Evolutionary conservation across 2,888 invertebrate species (phyloP), one percentile per base, ranked within the genome.

Genomic region (Dolichomitus sp.): DNA sequence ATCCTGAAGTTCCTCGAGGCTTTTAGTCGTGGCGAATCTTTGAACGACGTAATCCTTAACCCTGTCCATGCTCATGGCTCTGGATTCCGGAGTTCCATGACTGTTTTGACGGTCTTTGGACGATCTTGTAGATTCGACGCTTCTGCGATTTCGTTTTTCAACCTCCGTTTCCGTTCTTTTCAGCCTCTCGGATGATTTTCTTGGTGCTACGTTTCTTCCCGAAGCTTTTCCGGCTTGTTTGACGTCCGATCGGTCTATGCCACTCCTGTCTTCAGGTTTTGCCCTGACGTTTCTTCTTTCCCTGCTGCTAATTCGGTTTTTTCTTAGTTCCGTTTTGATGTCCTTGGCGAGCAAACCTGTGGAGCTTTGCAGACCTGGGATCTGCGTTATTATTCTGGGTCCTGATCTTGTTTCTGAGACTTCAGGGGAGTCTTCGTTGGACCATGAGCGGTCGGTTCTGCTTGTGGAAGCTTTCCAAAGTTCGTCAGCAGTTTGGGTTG

Each of bases 1-100:
- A 3, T 89, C 87, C 57, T 91, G 89, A 0, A 91, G 72, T 19
- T 92, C 92, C 27, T 92, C 90, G 19, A 91, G 75, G 33, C 89
- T 91, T 40, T 81, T 81, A 17, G 88, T 86, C 1, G 83, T 86
- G 0, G 87, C 86, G 27, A 91, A 88, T 52, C 87, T 88, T 4
- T 90, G 84, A 14, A 88, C 83, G 0, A 89, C 88, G 59, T 88
- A 90, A 52, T 90, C 89, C 37, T 86, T 88, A 1, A 90, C 88
- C 23, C 89, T 84, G 37, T 91, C 89, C 88, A 89, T 90, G 48
- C 87, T 88, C 0, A 80, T 66, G 0, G 85, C 77, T 50, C 83
- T 84, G 12, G 81, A 81, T 61, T 27, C 33, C 0, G 14, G 4
- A 37, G 68, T 17, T 27, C 63, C 1, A 5, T 70, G 30, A 75